Percentiles rank a stretch among this genome's conserved stretches.
Evolutionary conservation across 2,113 vertebrate species (phyloP).

Genomic region (Poecile atricapillus): DNA sequence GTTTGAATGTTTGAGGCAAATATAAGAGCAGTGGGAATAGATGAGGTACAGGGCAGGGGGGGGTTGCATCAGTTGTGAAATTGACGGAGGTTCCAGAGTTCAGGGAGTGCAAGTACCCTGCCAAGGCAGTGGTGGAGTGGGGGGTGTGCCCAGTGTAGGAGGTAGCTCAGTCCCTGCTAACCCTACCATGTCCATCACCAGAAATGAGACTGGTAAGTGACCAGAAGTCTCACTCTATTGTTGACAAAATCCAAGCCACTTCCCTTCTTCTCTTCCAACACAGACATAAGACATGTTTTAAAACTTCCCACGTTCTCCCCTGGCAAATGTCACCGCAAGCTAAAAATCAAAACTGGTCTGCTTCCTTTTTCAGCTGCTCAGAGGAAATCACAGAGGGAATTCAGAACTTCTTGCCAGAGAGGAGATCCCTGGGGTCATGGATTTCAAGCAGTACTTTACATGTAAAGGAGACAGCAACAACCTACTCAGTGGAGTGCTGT

Average conservation of each 20-base stretch:
- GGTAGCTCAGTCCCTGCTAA: not conserved
- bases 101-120: not conserved
- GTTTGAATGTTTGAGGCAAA: not conserved
- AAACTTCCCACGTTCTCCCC: not conserved
- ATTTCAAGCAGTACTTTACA: slow-evolving; percentile 66
- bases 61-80: not conserved
- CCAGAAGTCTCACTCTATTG: not conserved
- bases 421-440: slow-evolving; percentile 70
- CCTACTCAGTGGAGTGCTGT: slow-evolving; percentile 74
- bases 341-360: not conserved
- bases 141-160: not conserved
- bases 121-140: not conserved
- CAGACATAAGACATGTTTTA: not conserved
- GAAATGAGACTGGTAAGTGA: not conserved
- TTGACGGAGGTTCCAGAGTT: not conserved
- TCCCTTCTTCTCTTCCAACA: not conserved
- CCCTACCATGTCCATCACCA: not conserved
- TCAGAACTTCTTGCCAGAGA: slow-evolving; percentile 45
- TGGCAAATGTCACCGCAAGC: not conserved
- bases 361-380: slow-evolving; percentile 69
- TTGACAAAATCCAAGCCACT: not conserved
- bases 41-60: rapidly evolving
- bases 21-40: not conserved
- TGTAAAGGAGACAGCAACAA: not conserved
- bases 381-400: slow-evolving; percentile 71